Evolutionary conservation across 2,797 vertebrate genomes (phyloP).

Genomic region (Pyrrhura leucotis): DNA sequence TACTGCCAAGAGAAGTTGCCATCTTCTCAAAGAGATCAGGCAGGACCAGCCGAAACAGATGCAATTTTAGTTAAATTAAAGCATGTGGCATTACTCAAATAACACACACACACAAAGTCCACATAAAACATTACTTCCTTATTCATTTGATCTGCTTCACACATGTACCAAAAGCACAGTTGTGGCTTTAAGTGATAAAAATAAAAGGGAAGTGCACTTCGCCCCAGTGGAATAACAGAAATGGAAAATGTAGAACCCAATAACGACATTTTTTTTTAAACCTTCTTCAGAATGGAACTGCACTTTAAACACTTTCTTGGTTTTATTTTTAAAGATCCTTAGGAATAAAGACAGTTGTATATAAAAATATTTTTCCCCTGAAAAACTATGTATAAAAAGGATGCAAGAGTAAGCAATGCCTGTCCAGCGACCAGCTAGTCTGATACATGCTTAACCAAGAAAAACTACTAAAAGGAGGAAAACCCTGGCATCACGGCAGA

Average conservation of each 20-base stretch:
- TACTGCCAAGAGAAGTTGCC: constrained; percentile 36
- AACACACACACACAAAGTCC: not conserved
- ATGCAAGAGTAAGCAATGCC: not conserved
- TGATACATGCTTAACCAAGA: not conserved
- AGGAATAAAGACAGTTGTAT: not conserved
- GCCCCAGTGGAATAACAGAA: not conserved
- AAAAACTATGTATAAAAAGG: not conserved
- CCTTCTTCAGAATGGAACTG: not conserved
- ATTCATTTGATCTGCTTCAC: not conserved
- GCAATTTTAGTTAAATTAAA: constrained; percentile 46
- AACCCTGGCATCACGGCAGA: not conserved
- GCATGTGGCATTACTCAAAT: not conserved
- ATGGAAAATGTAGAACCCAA: not conserved
- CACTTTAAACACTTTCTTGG: not conserved
- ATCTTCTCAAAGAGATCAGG: constrained; percentile 48
- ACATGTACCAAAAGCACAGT: not conserved
- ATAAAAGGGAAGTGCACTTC: constrained; percentile 23
- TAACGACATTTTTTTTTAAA: constrained; percentile 24
- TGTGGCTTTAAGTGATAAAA: constrained; percentile 41
- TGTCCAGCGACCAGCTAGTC: constrained; percentile 13
- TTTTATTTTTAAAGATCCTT: constrained; percentile 24
- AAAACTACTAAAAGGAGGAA: not conserved
- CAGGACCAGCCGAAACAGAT: constrained; percentile 51
- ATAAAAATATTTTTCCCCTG: not conserved
- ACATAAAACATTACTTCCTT: not conserved